Base-by-base conservation (phyloP, 2,888 invertebrate species). In the Drosophila limbata region DNA sequence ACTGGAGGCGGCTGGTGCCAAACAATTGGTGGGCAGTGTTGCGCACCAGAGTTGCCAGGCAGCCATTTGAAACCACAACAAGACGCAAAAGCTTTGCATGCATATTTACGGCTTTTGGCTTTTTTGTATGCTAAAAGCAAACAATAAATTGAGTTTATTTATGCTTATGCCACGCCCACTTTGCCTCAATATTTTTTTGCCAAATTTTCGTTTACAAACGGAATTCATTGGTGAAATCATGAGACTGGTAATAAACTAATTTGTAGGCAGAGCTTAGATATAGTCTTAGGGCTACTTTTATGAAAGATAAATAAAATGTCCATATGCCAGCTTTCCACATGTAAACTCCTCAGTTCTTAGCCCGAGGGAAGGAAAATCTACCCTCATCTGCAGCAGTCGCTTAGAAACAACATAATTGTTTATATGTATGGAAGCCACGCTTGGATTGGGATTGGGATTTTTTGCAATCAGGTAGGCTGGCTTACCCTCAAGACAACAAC, bases 391-490 rank as follows among this genome's bases (percentile, higher is more conserved):
- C 11, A 71, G 31, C 11, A 71, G 67, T 53, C 40, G 51, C 50
- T n/a, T 53, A 25, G 53, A 57, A 56, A 73, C 63, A 70, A 70
- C 66, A 88, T 88, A 88, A 88, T 88, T 84, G 84, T 80, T 84
- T 83, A 63, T 71, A 68, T 79, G 72, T 28, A 6, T 28, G 28
- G 65, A 65, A 60, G 52, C 17, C 56, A 64, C 35, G 59, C 47
- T 57, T 55, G 65, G 55, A 62, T 64, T 69, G 64, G 53, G 66
- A 53, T 28, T 25, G 25, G 25, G 25, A 25, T 13, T 69, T 78
- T 61, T 65, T 68, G 66, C 77, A 77, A 77, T 74, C 85, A 88
- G 84, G 86, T 84, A 73, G 68, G 67, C 47, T 37, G 65, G 73
- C 61, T 75, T 64, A 75, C 76, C 64, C 76, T 50, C 39, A 72